A percentile compares a stretch with the other conserved stretches of the same genome.
phyloP scores from a whole-genome alignment of 1,140 invertebrate species.

The Drosophila jambulina region DNA sequence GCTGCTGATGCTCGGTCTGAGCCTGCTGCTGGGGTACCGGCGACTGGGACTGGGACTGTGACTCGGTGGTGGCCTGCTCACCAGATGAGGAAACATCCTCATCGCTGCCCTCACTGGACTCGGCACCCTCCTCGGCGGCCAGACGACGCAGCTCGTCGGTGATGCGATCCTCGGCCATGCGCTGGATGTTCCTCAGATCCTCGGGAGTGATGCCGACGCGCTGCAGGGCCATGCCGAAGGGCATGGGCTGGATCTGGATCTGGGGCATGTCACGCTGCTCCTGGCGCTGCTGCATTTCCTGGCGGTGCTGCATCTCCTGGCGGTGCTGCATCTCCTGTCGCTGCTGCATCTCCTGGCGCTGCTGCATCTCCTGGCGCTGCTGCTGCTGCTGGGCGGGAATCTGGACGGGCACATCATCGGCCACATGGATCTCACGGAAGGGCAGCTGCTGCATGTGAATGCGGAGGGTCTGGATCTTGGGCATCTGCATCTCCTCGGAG shows the following conservation, averaged over 20 bases:
- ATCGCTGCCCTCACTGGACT: conserved; percentile 79
- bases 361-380: conserved; percentile 46
- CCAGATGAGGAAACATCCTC: conserved; percentile 67
- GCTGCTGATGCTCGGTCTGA: conserved; percentile 46
- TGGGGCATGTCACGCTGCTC: conserved; percentile 71
- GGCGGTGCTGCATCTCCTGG: conserved; percentile 36
- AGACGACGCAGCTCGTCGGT: conserved; percentile 85
- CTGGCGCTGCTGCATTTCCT: conserved; percentile 52
- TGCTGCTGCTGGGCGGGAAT: conserved; percentile 62
- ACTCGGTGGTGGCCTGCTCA: conserved; percentile 51
- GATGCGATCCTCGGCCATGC: conserved; percentile 86
- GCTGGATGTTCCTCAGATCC: conserved; percentile 87
- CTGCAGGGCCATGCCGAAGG: conserved; percentile 83
- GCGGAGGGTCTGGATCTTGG: conserved; percentile 78
- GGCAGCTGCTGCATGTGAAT: conserved; percentile 84
- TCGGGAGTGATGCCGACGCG: conserved; percentile 87
- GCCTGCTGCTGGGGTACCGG: conserved; percentile 22
- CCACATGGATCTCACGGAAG: conserved; percentile 77
- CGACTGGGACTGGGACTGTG: conserved; percentile 15
- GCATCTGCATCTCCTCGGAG: conserved; percentile 65
- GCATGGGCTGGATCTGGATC: conserved; percentile 79
- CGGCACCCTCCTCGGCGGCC: conserved; percentile 78
- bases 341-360: conserved; percentile 60
- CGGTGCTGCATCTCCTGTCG: conserved; percentile 46
- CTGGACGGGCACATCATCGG: conserved; percentile 79